Base-by-base conservation (phyloP, 2,888 invertebrate species). In the Watsonalla cultraria region DNA sequence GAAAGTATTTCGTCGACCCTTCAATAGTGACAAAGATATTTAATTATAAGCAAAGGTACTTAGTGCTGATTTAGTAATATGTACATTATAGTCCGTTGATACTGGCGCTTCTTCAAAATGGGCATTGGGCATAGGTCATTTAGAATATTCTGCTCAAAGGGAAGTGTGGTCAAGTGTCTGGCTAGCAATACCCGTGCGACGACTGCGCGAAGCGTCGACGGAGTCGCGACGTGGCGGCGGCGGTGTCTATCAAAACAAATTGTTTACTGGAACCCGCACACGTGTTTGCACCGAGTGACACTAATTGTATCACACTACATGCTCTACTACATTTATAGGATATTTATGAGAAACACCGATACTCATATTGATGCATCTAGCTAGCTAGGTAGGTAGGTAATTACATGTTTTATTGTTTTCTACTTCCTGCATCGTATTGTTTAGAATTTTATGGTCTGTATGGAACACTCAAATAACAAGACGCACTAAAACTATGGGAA, bases 181-280 rank as follows among this genome's bases (percentile, higher is more conserved):
- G 8, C 42, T 13, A 33, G 37, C 53, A 57, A 11, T 47, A 59
- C 4, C 24, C 24, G 24, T 24, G 46, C 55, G 48, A 57, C 60
- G 61, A 46, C 54, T 52, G 49, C 59, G 56, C 52, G 51, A 52
- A 24, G 24, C 52, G 56, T 45, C 55, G 49, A 56, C 60, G 61
- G 45, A 54, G 53, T 48, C 59, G 56, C 52, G 52, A 52, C 59
- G 56, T 51, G 52, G 53, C 51, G 48, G 53, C 47, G 34, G 46
- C 54, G 59, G 65, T 60, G 67, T 63, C 65, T 67, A 70, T 77
- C 68, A 74, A 77, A 76, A 76, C 72, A 67, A 79, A 77, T 76
- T 81, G 79, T 82, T 83, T 77, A 76, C 80, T 77, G 69, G 72
- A 73, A 78, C 67, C 56, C 55, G 60, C 72, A 78, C 84, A 84